Evolutionary conservation across 2,797 vertebrate genomes (phyloP), one percentile per base, ranked within the genome.

Genomic region (Monodelphis domestica): DNA sequence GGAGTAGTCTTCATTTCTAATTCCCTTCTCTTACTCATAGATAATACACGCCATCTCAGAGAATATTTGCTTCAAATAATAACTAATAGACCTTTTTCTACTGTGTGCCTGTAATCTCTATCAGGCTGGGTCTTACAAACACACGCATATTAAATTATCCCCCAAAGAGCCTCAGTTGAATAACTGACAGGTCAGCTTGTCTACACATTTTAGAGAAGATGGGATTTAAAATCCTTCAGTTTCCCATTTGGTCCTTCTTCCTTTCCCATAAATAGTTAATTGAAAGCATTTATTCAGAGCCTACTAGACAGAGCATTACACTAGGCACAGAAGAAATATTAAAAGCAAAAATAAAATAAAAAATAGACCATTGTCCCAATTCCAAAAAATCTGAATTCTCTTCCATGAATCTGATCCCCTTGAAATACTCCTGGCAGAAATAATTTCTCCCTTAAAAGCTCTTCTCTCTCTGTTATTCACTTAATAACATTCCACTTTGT

Each of bases 81-180:
- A 29, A 59, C n/a, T 26, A 5, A 33, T 12, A 55, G 87, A 12
- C 70, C 50, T 78, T 91, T 70, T 89, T 87, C 33, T 54, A 1
- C 38, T 38, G 84, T 1, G 10, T 50, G 70, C 21, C 38, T 84
- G 38, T 90, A 56, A 29, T 84, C 84, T 56, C 45, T n/a, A n/a
- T 51, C 30, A 91, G 56, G 21, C 90, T 91, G 24, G n/a, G 10
- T 84, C 93, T 92, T 53, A 53, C 50, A 92, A 70, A 15, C 52
- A 6, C 54, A 6, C 53, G 51, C 53, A 11, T 90, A 84, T 24
- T 94, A 59, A 95, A 50, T 94, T 57, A 92, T 55, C 55, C 54
- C 63, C 84, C 89, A 15, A 92, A 26, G 30, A 54, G 52, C 53
- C 56, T 89, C 28, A 96, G n/a, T 57, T 56, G 92, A 84, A 5